Base-by-base conservation (phyloP, 1,140 invertebrate genomes). In the Cydia pomonella region DNA sequence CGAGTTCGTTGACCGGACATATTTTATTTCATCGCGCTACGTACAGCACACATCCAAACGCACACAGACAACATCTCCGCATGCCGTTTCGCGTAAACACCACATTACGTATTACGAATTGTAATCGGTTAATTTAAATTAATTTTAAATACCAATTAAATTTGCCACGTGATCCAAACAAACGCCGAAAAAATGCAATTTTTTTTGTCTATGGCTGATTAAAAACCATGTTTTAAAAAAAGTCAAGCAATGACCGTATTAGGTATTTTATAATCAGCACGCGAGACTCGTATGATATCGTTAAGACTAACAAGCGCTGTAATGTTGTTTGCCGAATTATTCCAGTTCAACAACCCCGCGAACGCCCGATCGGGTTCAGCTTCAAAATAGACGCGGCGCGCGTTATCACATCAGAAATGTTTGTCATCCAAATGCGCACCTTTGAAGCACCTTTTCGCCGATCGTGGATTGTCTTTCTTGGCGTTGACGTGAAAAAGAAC, bases 321-420 rank as follows among this genome's bases (percentile, higher is more conserved):
- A 89, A 89, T 89, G 84, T 87, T 90, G 87, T 92, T 92, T 91
- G 91, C 91, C 91, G 91, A 92, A 92, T 91, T 92, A 91, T 91
- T 90, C 84, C 88, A 92, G 91, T 91, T 92, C 91, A 92, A 91
- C 88, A 92, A 92, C 89, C 91, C 85, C 85, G 84, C 85, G 87
- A 86, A 81, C 84, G 88, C 79, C 84, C 88, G 87, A 87, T 87
- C 85, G 85, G 89, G 89, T 92, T 91, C 53, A 59, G 53, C 53
- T 59, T 59, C 89, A 89, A 90, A 91, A 91, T 92, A 92, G 89
- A 91, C 88, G 85, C 88, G 87, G 81, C 25, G 84, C 87, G 82
- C 85, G 86, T 78, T 79, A 82, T 84, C 81, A 81, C 59, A 76
- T 87, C 82, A 83, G 87, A 86, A 86, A 84, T 84, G 74, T 80